Conservation (phyloP, 2,888 invertebrate species). For the Luffia ferchaultella region DNA sequence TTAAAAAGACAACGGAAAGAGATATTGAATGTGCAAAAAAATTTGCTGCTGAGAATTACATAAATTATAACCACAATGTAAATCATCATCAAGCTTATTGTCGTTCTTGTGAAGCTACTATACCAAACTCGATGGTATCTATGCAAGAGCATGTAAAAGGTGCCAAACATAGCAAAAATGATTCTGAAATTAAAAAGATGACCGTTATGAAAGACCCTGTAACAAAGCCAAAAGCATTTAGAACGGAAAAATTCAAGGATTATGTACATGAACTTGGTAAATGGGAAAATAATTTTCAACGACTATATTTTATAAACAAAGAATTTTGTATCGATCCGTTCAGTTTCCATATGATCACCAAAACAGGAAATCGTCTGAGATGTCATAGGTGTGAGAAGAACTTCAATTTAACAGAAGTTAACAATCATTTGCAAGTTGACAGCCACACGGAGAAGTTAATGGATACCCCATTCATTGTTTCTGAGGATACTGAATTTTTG, state of each 20-base stretch:
- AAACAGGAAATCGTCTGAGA: background rate
- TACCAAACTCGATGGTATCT: background rate
- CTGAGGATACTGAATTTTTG: background rate
- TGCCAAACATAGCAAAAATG: background rate
- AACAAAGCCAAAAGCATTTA: no score
- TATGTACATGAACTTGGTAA: no score
- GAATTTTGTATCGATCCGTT: background rate
- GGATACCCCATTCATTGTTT: background rate
- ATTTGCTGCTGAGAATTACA: background rate
- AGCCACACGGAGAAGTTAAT: background rate
- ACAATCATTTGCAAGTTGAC: background rate
- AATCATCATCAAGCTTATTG: background rate
- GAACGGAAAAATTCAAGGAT: no score
- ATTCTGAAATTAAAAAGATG: background rate
- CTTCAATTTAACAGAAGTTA: background rate
- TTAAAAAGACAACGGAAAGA: background rate
- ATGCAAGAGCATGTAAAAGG: background rate
- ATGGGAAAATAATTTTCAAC: background rate
- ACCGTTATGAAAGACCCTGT: no score
- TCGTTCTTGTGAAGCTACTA: background rate
- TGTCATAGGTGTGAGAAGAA: background rate
- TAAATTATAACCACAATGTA: no score
- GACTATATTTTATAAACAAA: background rate
- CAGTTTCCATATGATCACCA: background rate
- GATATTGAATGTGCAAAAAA: background rate